These are phyloP conservation scores for Gallirallus australis DNA, from an alignment of 2,797 vertebrate species.

Conservation along the genomic window DNA sequence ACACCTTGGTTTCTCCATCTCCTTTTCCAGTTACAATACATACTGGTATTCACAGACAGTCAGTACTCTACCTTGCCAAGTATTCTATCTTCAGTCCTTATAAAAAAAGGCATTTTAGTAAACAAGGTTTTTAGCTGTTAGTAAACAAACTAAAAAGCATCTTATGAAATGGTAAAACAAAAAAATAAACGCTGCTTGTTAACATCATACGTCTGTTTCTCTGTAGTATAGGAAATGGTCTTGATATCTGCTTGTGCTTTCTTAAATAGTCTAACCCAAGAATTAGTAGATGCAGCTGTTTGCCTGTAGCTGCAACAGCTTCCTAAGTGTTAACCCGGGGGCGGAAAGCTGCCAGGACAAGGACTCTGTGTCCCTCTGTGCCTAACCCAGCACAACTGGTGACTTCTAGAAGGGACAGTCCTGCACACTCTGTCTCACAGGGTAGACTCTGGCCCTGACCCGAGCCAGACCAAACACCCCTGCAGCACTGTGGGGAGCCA, in stretches of 20 bases:
- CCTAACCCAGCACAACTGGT: neutral
- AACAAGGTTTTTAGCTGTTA: neutral
- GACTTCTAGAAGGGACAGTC: too few species aligned
- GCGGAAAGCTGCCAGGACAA: neutral
- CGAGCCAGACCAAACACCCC: neutral
- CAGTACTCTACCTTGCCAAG: neutral
- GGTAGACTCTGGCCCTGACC: neutral
- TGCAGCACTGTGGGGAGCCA: rapidly evolving
- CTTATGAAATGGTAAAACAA: neutral
- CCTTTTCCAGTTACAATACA: neutral
- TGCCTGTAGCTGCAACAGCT: neutral
- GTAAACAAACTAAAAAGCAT: neutral
- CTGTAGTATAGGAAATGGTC: neutral
- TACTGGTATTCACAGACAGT: neutral
- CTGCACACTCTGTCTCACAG: neutral
- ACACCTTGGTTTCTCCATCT: neutral
- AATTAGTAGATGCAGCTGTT: too few species aligned
- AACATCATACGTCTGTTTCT: neutral
- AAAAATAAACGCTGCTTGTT: neutral
- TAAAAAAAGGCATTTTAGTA: neutral
- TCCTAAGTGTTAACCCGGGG: neutral
- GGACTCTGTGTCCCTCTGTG: rapidly evolving
- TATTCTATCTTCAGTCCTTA: neutral
- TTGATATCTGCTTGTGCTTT: neutral
- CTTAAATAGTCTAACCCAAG: neutral